Evolutionary conservation across 2,113 vertebrate species (phyloP), one percentile per base, ranked within the genome.

Genomic region (Cebidichthys violaceus): DNA sequence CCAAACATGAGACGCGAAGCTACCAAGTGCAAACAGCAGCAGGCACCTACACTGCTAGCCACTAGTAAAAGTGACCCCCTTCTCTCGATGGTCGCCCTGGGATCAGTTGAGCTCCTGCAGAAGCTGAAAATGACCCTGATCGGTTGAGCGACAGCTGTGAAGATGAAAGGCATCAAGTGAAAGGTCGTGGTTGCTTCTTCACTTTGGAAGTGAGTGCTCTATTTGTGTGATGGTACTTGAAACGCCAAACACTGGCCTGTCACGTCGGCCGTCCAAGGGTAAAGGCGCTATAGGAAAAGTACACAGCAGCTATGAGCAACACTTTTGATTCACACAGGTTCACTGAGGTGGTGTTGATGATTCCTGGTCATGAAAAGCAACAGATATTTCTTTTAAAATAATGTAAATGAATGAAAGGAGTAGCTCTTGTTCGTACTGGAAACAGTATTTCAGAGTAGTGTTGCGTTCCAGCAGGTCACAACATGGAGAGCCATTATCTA

Each of bases 201-300:
- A 71, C 82, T 84, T 82, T 80, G 65, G 68, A 27, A 84, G 83
- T 45, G 66, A 85, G 86, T 62, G 75, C 0, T n/a, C 54, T 79
- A 83, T 90, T 92, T 90, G 60, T 75, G 77, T 89, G 89, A 93
- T 88, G 47, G 47, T 60, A 60, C 77, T 86, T 22, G 69, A 86
- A 84, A 78, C 78, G 79, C 74, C 86, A 75, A 75, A 70, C 84
- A 33, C 75, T 6, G 22, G 73, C 61, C 82, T 67, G 54, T 47
- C 45, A 57, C 71, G 55, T 81, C 29, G 52, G 70, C 60, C 64
- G 20, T 29, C 65, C 67, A 50, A 83, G 70, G 77, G 70, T 59
- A 70, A 85, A 82, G 9, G 55, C 22, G 74, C 59, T 20, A 10
- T 33, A 14, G 1, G 47, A 31, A 64, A 67, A 20, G 27, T 35